A percentile compares a stretch with the other conserved stretches of the same genome.
Conservation (phyloP, 2,113 vertebrate species). For the Strigops habroptila region DNA sequence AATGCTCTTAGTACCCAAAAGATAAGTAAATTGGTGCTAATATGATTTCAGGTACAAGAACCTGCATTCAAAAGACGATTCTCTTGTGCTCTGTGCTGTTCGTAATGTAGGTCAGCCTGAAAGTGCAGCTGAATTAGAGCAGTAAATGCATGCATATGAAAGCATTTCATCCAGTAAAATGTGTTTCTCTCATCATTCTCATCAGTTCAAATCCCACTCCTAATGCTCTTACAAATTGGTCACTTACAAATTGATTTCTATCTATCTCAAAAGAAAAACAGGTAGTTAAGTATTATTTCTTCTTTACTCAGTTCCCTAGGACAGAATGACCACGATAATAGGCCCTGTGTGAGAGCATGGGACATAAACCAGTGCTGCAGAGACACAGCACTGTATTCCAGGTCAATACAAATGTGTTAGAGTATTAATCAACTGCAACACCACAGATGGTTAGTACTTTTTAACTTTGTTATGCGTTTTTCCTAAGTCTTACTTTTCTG, state of each 20-base stretch:
- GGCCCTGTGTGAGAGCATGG: neutral
- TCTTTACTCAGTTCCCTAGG: neutral
- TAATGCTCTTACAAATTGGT: neutral
- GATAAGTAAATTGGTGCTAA: neutral
- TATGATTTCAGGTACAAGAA: neutral
- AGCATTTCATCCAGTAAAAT: neutral
- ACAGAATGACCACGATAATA: neutral
- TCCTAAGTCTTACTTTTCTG: neutral
- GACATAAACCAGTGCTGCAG: neutral
- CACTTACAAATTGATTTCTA: neutral
- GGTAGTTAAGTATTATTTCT: neutral
- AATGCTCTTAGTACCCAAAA: neutral
- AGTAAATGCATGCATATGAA: neutral
- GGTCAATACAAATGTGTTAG: neutral
- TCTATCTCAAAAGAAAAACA: neutral
- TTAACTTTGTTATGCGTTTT: neutral
- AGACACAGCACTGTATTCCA: neutral
- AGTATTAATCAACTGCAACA: accelerated
- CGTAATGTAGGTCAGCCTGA: neutral
- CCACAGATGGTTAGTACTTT: neutral
- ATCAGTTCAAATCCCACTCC: neutral
- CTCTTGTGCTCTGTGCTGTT: neutral
- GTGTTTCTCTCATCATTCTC: neutral
- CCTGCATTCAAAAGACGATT: neutral
- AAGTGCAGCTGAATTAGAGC: neutral